Evolutionary conservation across 2,888 invertebrate species (phyloP).

Genomic region (Masnerella sp.): DNA sequence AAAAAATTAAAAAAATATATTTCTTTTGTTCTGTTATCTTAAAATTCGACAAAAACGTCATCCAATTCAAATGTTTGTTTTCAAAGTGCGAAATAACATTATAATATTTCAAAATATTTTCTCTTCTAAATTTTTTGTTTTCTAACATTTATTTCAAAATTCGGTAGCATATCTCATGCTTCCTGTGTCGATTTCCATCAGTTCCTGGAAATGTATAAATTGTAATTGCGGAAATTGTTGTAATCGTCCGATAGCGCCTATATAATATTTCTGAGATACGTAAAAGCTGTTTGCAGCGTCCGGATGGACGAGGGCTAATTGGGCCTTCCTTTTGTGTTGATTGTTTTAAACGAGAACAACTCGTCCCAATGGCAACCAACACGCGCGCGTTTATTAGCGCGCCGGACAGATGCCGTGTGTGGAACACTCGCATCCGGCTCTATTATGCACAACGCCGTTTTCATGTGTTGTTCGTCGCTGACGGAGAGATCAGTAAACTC

Average conservation of each 20-base stretch:
- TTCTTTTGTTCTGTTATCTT: no score
- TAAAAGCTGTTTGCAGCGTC: conserved; percentile 49
- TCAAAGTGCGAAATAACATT: no score
- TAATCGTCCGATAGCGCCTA: conserved; percentile 9
- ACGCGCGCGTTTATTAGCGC: conserved; percentile 70
- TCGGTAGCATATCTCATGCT: no score
- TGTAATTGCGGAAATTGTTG: not conserved
- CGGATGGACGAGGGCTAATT: conserved; percentile 72
- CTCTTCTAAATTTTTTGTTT: no score
- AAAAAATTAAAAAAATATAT: no score
- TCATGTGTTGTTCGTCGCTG: conserved; percentile 39
- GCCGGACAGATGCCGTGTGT: conserved; percentile 65
- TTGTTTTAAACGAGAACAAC: conserved; percentile 77
- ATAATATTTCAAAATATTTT: no score
- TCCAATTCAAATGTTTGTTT: no score
- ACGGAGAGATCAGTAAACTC: conserved; percentile 50
- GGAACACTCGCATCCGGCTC: conserved; percentile 72
- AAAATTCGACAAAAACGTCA: no score
- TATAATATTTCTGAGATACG: conserved; percentile 21
- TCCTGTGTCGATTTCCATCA: no score
- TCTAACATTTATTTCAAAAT: no score
- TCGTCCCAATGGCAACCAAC: conserved; percentile 70
- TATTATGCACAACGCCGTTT: conserved; percentile 47
- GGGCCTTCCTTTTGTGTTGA: conserved; percentile 75
- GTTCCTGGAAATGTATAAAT: no score